Base-by-base conservation (phyloP, 2,113 vertebrate species). In the Ahaetulla prasina region DNA sequence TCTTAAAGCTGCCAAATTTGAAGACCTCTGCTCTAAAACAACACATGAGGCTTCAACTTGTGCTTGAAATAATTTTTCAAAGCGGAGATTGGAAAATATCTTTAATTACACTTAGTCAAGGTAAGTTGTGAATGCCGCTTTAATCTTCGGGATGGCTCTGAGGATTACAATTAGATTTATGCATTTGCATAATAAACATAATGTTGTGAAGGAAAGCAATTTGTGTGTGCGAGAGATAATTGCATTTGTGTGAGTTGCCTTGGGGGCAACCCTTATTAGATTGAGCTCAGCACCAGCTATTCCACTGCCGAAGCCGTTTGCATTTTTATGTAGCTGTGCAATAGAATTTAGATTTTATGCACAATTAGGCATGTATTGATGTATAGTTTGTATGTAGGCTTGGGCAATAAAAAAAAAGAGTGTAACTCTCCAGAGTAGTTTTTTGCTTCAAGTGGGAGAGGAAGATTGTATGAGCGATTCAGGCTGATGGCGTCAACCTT, bases 171-270 rank as follows among this genome's bases (percentile, higher is more conserved):
- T 97, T 96, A 96, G 94, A 97, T 96, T 95, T 96, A 91, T 90
- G 27, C 90, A 97, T 98, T 97, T 98, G 97, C 97, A 97, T 98
- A 97, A 97, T 97, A 98, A 97, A 97, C 97, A 96, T 96, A 97
- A 96, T 94, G 96, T 96, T 96, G 93, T 97, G 95, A 96, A 96
- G 96, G 96, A 94, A 95, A 96, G 95, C 95, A 93, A 91, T 95
- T 89, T 45, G 92, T 93, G 95, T 93, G 89, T 93, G 89, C 89
- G 94, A 94, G 96, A 96, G 95, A 95, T 96, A 95, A 98, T 96
- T 97, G 96, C 96, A 95, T 97, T 96, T 94, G 95, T 94, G 94
- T 43, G 35, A 89, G 91, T 96, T 93, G 92, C 95, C 94, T 92
- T 94, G 94, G 92, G 85, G 96, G 95, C 90, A 89, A 52, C 80